phyloP scores from a whole-genome alignment of 2,797 vertebrate genomes.

The Eulemur rubriventer region DNA sequence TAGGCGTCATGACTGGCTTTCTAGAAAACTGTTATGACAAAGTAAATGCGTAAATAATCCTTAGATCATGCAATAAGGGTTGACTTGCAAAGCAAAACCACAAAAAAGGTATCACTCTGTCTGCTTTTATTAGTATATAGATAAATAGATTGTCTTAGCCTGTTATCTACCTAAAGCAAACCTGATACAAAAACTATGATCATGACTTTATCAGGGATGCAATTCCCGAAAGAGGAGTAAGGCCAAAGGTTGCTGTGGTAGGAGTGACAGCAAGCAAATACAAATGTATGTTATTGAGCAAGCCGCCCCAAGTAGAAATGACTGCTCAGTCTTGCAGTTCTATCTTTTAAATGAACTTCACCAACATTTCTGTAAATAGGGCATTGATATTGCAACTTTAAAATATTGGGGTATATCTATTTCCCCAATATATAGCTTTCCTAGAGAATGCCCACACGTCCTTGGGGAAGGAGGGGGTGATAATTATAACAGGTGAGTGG shows the following conservation, averaged over 20 bases:
- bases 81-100: background rate
- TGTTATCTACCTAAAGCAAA: background rate
- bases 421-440: background rate
- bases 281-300: background rate
- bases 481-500: accelerated
- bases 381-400: background rate
- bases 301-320: background rate
- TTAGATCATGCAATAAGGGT: background rate
- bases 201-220: background rate
- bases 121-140: background rate
- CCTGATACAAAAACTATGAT: background rate
- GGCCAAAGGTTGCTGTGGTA: background rate
- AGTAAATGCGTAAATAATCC: background rate
- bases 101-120: background rate
- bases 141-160: background rate
- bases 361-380: background rate
- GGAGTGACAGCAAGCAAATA: background rate
- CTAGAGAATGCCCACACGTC: background rate
- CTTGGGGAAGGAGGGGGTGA: background rate
- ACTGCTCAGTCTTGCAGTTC: background rate
- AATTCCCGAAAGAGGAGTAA: background rate
- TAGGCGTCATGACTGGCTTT: background rate
- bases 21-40: background rate
- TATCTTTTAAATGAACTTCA: background rate
- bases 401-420: background rate